Evolutionary conservation across 2,797 vertebrate genomes (phyloP).

Genomic region (Hapalemur alaotrensis): DNA sequence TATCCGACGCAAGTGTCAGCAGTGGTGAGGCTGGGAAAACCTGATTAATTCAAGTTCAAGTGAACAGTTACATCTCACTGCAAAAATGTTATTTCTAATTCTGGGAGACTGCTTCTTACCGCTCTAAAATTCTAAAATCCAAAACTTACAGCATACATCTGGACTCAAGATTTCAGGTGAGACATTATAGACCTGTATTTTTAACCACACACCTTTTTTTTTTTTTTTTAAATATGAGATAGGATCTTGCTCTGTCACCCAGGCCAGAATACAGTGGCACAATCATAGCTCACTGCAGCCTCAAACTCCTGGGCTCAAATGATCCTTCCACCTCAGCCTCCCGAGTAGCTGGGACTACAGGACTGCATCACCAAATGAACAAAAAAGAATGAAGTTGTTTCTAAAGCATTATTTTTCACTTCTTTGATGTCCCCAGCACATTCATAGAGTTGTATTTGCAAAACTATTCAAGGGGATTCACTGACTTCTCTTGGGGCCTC

Average conservation of each 20-base stretch:
- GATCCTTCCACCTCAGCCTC: too few species aligned
- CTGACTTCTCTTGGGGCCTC: rapidly evolving
- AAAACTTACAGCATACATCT: background rate
- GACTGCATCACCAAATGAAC: background rate
- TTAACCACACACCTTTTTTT: background rate
- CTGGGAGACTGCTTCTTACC: background rate
- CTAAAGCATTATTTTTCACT: background rate
- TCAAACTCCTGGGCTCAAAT: too few species aligned
- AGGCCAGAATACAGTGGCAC: too few species aligned
- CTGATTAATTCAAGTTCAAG: rapidly evolving
- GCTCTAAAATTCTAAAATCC: background rate
- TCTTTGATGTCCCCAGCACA: background rate
- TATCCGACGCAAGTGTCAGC: rapidly evolving
- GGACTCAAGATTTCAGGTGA: background rate
- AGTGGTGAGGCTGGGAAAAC: background rate
- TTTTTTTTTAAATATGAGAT: background rate
- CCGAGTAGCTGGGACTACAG: too few species aligned
- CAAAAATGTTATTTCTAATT: background rate
- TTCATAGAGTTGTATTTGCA: too few species aligned
- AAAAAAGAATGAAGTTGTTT: background rate
- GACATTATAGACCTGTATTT: rapidly evolving
- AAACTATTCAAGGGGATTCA: background rate
- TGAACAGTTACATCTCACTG: background rate
- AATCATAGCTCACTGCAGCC: too few species aligned
- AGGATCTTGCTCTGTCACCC: background rate